Conservation (phyloP, 53 echinoderm and acorn worm species). For the Henricia sp. region DNA sequence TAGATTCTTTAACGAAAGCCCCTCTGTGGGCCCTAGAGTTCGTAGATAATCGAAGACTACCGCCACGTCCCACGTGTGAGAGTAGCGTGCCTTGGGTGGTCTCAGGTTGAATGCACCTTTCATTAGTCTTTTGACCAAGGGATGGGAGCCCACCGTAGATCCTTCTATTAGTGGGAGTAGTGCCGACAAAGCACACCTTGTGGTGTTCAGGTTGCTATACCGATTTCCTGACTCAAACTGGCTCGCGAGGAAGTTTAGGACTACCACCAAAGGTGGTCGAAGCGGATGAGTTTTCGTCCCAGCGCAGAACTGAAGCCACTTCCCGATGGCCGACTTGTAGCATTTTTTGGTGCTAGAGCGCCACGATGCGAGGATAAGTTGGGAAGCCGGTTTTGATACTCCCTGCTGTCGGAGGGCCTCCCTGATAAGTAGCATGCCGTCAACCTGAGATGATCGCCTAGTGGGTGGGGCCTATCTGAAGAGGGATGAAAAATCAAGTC, state of each 20-base stretch:
- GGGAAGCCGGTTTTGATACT: too few species aligned
- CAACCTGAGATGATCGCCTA: background rate
- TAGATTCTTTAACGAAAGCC: background rate
- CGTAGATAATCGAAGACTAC: constrained; percentile 4
- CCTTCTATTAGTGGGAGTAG: background rate
- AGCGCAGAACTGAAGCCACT: constrained; percentile 12
- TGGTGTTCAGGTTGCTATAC: background rate
- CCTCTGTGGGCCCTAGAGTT: constrained; percentile 18
- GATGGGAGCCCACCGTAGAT: constrained; percentile 8
- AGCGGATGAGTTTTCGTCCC: constrained; percentile 1
- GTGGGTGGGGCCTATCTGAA: background rate
- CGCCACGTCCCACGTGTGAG: constrained; percentile 19
- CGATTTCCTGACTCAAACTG: background rate
- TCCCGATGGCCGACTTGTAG: background rate
- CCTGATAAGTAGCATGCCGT: background rate
- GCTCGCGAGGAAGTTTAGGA: background rate
- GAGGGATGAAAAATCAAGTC: background rate
- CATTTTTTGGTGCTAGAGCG: background rate
- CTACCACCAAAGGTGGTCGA: background rate
- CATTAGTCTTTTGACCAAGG: constrained; percentile 1
- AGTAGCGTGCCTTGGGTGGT: background rate
- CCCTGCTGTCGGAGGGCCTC: too few species aligned
- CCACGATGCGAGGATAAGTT: background rate
- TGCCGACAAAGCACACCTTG: background rate
- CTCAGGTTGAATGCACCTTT: constrained; percentile 26